Evolutionary conservation across 2,797 vertebrate genomes (phyloP).

Genomic region (Tympanoctomys barrerae): DNA sequence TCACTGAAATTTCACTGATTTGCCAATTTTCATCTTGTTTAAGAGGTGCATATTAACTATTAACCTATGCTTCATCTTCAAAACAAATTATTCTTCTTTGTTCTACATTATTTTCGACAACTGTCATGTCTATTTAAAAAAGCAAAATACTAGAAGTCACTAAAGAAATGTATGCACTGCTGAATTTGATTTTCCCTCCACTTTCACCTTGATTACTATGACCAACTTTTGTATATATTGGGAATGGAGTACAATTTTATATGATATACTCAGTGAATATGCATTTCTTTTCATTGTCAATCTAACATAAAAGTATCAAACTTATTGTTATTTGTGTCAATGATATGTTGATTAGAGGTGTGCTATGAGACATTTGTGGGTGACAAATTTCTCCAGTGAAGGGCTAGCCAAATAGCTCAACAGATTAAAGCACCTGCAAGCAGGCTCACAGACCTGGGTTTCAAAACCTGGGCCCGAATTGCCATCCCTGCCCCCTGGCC

Average conservation of each 20-base stretch:
- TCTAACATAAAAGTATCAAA: neutral
- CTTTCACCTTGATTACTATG: neutral
- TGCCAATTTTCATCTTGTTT: neutral
- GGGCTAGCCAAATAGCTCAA: too few species aligned
- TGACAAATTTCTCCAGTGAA: neutral
- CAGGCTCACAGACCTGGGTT: too few species aligned
- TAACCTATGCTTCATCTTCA: neutral
- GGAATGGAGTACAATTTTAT: neutral
- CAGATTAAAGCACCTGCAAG: too few species aligned
- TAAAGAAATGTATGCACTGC: neutral
- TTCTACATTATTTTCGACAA: neutral
- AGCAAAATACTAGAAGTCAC: neutral
- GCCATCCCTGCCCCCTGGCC: too few species aligned
- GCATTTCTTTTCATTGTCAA: neutral
- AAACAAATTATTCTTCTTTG: neutral
- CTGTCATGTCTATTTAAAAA: neutral
- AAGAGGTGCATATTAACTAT: neutral
- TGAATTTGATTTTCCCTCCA: neutral
- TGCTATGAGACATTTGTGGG: neutral
- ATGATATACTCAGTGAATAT: neutral
- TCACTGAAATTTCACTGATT: neutral
- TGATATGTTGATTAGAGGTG: neutral
- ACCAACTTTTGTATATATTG: neutral
- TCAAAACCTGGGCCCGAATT: too few species aligned
- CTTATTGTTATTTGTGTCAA: neutral